These are phyloP conservation scores for Tenthredo amoena DNA, from an alignment of 2,888 invertebrate species.

Conservation along the genomic window DNA sequence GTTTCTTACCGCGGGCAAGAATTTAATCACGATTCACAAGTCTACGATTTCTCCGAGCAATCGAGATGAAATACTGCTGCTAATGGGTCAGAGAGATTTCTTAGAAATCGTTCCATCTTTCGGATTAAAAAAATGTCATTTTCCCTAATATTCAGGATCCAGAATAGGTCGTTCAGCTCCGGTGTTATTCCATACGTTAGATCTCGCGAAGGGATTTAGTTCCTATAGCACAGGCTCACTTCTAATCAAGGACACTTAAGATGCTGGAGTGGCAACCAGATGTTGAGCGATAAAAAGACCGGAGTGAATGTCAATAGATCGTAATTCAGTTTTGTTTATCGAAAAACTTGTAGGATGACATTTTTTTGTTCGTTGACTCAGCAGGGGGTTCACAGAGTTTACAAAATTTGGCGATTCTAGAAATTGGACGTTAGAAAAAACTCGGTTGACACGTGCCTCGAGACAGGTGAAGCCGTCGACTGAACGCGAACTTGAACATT, in stretches of 20 bases:
- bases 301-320: conserved; percentile 7
- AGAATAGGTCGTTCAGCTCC: too few relatives aligned
- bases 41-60: conserved; percentile 41
- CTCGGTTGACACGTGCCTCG: conserved; percentile 24
- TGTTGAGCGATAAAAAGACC: conserved; percentile 9
- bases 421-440: neutral
- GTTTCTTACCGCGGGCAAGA: conserved; percentile 18
- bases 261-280: neutral
- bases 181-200: neutral
- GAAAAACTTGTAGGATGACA: neutral
- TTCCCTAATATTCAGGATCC: neutral
- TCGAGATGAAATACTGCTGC: conserved; percentile 24
- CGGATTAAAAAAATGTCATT: neutral
- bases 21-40: conserved; percentile 18
- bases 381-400: neutral
- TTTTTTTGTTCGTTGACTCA: neutral
- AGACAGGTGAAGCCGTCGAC: conserved; percentile 38
- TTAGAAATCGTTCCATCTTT: conserved; percentile 7
- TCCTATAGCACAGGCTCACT: neutral
- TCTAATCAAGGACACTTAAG: neutral
- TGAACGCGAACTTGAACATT: conserved; percentile 35
- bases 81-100: conserved; percentile 40
- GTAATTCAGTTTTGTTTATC: neutral
- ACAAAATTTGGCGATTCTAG: neutral
- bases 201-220: neutral